Evolutionary conservation across 2,797 vertebrate genomes (phyloP).

Genomic region (Gadopsis bispinosus): DNA sequence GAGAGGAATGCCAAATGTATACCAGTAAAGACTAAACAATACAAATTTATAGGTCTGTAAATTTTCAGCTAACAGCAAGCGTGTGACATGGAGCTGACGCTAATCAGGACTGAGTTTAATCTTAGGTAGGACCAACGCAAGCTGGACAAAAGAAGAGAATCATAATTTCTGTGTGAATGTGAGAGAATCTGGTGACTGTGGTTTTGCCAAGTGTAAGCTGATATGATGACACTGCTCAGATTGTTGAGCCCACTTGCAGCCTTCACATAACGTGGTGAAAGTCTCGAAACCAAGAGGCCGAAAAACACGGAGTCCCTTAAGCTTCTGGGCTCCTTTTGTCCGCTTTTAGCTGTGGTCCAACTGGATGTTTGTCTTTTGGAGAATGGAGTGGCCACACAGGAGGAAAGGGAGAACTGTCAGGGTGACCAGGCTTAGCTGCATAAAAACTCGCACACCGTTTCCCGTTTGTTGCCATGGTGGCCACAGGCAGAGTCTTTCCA

Average conservation of each 20-base stretch:
- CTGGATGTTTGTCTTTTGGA: constrained; percentile 71
- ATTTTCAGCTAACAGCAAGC: constrained; percentile 10
- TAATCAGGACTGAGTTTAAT: constrained; percentile 28
- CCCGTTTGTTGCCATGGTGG: constrained; percentile 77
- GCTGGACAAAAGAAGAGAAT: constrained; percentile 33
- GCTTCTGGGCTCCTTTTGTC: constrained; percentile 66
- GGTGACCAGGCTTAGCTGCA: constrained; percentile 65
- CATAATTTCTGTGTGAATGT: constrained; percentile 46
- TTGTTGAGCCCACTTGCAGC: constrained; percentile 41
- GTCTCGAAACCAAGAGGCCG: constrained; percentile 51
- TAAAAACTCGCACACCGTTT: constrained; percentile 66
- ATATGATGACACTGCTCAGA: constrained; percentile 67
- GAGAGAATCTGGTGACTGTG: constrained; percentile 55
- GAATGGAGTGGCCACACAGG: constrained; percentile 73
- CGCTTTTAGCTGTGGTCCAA: constrained; percentile 68
- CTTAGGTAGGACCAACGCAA: constrained; percentile 20
- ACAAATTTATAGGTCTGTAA: constrained; percentile 42
- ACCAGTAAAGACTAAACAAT: constrained; percentile 47
- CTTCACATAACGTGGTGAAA: constrained; percentile 59
- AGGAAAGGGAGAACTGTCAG: constrained; percentile 63
- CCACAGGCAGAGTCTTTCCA: constrained; percentile 59
- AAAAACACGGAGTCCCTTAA: constrained; percentile 54
- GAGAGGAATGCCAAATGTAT: constrained; percentile 65
- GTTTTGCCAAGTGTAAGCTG: constrained; percentile 62
- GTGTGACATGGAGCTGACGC: constrained; percentile 6